Conservation (phyloP, 2,797 vertebrate genomes). For the Hyperoplus immaculatus region DNA sequence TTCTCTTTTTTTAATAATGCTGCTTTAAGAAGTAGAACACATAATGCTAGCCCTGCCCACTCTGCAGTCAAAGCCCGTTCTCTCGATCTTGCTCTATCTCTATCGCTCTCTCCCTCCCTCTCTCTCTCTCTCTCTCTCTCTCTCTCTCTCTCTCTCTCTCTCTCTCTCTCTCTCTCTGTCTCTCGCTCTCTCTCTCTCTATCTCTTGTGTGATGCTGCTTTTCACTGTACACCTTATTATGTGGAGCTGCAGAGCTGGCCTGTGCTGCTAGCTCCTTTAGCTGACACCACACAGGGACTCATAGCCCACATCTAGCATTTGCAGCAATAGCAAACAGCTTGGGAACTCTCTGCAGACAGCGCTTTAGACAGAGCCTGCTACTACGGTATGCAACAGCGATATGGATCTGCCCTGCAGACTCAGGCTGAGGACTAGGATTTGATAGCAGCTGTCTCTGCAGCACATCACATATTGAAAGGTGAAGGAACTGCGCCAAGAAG, state of each 20-base stretch:
- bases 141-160: conserved; percentile 22
- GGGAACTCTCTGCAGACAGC: conserved; percentile 20
- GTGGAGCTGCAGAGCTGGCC: conserved; percentile 62
- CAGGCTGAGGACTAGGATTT: conserved; percentile 48
- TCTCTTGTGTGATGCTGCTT: conserved; percentile 50
- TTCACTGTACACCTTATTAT: conserved; percentile 53
- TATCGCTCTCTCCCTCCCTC: conserved; percentile 17
- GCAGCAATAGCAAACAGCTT: conserved; percentile 36
- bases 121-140: conserved; percentile 25
- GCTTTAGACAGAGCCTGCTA: conserved; percentile 43
- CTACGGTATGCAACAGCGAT: background rate
- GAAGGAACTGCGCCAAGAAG: conserved; percentile 53
- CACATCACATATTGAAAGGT: conserved; percentile 54
- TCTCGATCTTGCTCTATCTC: conserved; percentile 17
- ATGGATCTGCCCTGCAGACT: conserved; percentile 44
- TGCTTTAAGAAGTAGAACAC: conserved; percentile 65
- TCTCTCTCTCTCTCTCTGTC: conserved; percentile 26
- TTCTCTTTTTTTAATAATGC: conserved; percentile 42
- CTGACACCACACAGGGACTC: conserved; percentile 61
- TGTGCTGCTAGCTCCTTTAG: conserved; percentile 62
- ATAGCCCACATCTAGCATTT: conserved; percentile 29
- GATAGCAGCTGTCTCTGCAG: conserved; percentile 53
- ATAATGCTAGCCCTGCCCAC: conserved; percentile 65
- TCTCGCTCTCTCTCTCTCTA: conserved; percentile 25
- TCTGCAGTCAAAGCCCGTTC: conserved; percentile 67